These are phyloP conservation scores for Brachionus calyciflorus DNA, from an alignment of 1,140 invertebrate genomes.

Conservation along the genomic window DNA sequence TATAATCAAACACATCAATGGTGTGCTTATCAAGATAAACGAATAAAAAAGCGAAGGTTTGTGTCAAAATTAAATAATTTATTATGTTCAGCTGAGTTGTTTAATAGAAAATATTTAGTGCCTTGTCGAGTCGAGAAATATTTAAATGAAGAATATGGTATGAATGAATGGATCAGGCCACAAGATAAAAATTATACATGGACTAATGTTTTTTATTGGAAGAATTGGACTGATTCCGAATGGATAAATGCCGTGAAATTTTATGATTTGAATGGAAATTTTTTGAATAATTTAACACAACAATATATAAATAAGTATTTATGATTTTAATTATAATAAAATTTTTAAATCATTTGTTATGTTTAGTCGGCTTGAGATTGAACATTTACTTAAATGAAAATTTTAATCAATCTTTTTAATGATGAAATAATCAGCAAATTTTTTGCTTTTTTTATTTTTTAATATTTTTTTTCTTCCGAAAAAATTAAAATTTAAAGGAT, in stretches of 20 bases:
- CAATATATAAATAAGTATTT: not conserved
- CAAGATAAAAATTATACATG: not conserved
- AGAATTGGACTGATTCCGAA: not conserved
- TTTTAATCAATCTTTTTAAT: no score
- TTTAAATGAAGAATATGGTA: constrained; percentile 14
- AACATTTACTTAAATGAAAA: no score
- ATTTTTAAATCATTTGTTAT: no score
- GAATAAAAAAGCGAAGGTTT: constrained; percentile 8
- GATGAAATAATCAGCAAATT: no score
- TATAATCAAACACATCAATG: constrained; percentile 7
- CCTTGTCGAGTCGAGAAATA: not conserved
- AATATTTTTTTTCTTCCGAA: no score
- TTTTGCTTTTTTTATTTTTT: no score
- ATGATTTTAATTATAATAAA: no score
- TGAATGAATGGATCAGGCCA: not conserved
- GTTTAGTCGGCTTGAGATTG: no score
- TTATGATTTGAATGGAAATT: not conserved
- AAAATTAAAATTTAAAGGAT: no score
- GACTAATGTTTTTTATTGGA: not conserved
- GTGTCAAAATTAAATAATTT: constrained; percentile 6
- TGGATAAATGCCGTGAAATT: not conserved
- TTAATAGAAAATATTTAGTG: not conserved
- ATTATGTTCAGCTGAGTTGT: not conserved
- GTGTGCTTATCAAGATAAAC: constrained; percentile 12
- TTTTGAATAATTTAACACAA: not conserved